Base-by-base conservation (phyloP, 2,797 vertebrate genomes). In the Sebastes dallii region DNA sequence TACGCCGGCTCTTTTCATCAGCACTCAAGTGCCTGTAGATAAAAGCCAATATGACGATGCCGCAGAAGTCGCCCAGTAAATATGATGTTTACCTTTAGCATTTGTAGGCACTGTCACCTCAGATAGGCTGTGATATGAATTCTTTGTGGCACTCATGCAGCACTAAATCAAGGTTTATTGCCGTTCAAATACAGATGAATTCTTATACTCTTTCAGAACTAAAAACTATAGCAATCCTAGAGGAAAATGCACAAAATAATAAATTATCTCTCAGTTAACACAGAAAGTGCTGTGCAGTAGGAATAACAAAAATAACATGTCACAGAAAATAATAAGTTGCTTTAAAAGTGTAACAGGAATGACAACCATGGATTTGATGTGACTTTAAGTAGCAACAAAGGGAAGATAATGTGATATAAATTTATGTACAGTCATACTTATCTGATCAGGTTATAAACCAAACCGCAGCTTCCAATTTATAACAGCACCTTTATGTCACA, bases 1-100 rank as follows among this genome's bases (percentile, higher is more conserved):
- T 81, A 76, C 66, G 27, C 27, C 1, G 0, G 8, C 30, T 54
- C 64, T 83, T 84, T 85, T 78, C 67, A 80, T 88, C 71, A 78
- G 27, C 36, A 34, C 66, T 75, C 80, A 62, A 84, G 81, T 76
- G 60, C 32, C 62, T 68, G 62, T 11, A 39, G 66, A 75, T 75
- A 66, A 6, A 88, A 79, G 39, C 20, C n/a, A 62, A 75, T 69
- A 67, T 80, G 73, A 76, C 24, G 3, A 74, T 65, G 68, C 54
- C 46, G 42, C 52, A 67, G 55, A 62, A 75, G 55, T 36, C 25
- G 50, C 4, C 32, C 24, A 62, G 74, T 81, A 64, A 73, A 79
- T 65, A 65, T 62, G 25, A 64, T 66, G 32, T 54, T 59, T 66
- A 65, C 29, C 29, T 25, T 34, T 13, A 39, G 11, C 55, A 59